phyloP scores from a whole-genome alignment of 53 echinoderm and acorn worm genomes.

The Echinarachnius parma region DNA sequence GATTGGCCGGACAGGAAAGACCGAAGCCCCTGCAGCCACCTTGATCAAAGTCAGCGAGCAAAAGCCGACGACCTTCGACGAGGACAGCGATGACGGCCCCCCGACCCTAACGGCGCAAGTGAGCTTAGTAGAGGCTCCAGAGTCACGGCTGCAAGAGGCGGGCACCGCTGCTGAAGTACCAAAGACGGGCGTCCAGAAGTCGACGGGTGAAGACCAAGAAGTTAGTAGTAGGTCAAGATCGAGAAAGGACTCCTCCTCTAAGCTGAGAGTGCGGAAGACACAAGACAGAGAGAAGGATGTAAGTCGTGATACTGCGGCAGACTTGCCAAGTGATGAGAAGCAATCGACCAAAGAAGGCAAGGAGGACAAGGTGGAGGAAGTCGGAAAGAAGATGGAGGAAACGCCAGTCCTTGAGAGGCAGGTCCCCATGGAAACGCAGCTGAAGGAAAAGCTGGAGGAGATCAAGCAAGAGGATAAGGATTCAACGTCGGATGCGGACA shows the following conservation, averaged over 20 bases:
- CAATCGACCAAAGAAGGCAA: background rate
- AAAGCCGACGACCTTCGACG: constrained; percentile 17
- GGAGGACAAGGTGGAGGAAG: constrained; percentile 2
- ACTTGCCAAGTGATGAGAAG: constrained; percentile 1
- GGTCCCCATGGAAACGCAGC: constrained; percentile 46
- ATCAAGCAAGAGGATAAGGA: constrained; percentile 46
- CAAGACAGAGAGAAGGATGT: constrained; percentile 12
- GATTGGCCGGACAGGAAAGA: constrained; percentile 33
- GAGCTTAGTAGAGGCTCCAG: constrained; percentile 13
- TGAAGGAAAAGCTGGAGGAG: constrained; percentile 47
- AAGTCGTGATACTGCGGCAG: constrained; percentile 1
- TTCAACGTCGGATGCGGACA: constrained; percentile 41
- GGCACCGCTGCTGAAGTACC: constrained; percentile 24
- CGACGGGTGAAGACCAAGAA: constrained; percentile 30
- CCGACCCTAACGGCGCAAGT: constrained; percentile 27
- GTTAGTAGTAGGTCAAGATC: constrained; percentile 13
- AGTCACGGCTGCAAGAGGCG: background rate
- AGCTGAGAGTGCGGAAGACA: constrained; percentile 30
- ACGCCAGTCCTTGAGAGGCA: constrained; percentile 46
- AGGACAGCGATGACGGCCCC: constrained; percentile 27
- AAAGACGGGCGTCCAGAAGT: constrained; percentile 21
- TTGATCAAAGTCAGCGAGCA: constrained; percentile 30
- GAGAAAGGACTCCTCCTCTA: constrained; percentile 52
- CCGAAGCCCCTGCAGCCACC: constrained; percentile 22
- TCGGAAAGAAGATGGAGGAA: constrained; percentile 40